phyloP scores from a whole-genome alignment of 2,888 invertebrate genomes.

The Tipula confusa region DNA sequence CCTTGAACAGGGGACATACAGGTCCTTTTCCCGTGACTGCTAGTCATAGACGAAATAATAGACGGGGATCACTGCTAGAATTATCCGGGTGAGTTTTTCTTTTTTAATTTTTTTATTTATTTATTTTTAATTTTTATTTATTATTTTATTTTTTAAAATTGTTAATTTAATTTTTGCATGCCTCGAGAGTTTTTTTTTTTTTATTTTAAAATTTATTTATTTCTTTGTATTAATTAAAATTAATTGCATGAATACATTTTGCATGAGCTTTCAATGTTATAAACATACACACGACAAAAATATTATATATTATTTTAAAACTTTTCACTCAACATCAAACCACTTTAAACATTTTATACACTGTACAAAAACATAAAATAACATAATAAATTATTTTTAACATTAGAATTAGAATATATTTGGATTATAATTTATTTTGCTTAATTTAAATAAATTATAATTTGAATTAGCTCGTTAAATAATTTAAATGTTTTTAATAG shows the following conservation, averaged over 20 bases:
- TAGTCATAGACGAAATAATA: constrained; percentile 62
- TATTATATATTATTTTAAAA: background rate
- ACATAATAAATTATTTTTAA: background rate
- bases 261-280: constrained; percentile 6
- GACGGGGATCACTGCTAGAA: constrained; percentile 79
- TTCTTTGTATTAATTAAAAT: no score
- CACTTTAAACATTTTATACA: background rate
- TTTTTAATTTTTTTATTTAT: constrained; percentile 31
- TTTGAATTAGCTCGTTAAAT: background rate
- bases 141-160: constrained; percentile 16
- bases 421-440: background rate
- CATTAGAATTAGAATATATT: background rate
- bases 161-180: constrained; percentile 28
- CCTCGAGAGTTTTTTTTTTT: background rate
- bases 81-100: constrained; percentile 62
- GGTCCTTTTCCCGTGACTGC: constrained; percentile 64
- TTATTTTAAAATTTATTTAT: no score
- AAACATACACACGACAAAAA: background rate
- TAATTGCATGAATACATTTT: background rate
- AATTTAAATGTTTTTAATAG: background rate
- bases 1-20: constrained; percentile 45
- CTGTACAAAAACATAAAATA: background rate
- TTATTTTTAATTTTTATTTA: constrained; percentile 30
- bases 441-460: background rate
- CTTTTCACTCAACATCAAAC: background rate